These are phyloP conservation scores for Oscheius sp. DNA, from an alignment of 2,888 invertebrate genomes.

Conservation along the genomic window DNA sequence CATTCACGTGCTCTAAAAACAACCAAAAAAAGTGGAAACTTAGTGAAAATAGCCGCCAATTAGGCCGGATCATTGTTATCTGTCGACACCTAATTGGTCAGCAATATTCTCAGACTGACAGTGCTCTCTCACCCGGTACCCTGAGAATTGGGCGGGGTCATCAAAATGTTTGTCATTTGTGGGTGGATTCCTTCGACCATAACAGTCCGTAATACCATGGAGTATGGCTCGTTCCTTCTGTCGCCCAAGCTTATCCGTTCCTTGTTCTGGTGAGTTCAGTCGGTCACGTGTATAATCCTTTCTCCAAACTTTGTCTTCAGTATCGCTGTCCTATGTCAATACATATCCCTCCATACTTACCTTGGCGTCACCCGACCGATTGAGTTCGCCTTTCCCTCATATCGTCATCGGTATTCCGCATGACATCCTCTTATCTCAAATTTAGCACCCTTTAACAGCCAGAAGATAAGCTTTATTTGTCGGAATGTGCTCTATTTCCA, in stretches of 20 bases:
- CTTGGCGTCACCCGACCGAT: slow-evolving; percentile 19
- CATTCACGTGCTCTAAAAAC: too few relatives aligned
- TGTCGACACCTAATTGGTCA: too few relatives aligned
- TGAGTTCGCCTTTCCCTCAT: neutral
- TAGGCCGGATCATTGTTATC: too few relatives aligned
- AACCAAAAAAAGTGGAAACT: too few relatives aligned
- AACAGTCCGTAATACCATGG: too few relatives aligned
- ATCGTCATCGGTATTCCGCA: slow-evolving; percentile 18
- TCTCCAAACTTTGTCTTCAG: slow-evolving; percentile 15
- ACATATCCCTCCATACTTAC: slow-evolving; percentile 14
- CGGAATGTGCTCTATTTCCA: slow-evolving; percentile 8
- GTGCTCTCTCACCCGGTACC: too few relatives aligned
- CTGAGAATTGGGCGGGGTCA: too few relatives aligned
- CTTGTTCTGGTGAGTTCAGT: neutral
- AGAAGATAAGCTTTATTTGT: neutral
- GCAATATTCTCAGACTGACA: too few relatives aligned
- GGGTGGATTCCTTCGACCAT: too few relatives aligned
- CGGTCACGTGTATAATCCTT: slow-evolving; percentile 29
- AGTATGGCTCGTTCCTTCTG: neutral
- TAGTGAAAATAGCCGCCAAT: too few relatives aligned
- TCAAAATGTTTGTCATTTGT: too few relatives aligned
- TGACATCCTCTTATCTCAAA: slow-evolving; percentile 23
- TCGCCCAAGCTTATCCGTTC: neutral
- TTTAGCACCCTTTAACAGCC: slow-evolving; percentile 34
- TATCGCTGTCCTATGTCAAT: slow-evolving; percentile 21